Base-by-base conservation (phyloP, 2,113 vertebrate species). In the Sebastes schlegelii region DNA sequence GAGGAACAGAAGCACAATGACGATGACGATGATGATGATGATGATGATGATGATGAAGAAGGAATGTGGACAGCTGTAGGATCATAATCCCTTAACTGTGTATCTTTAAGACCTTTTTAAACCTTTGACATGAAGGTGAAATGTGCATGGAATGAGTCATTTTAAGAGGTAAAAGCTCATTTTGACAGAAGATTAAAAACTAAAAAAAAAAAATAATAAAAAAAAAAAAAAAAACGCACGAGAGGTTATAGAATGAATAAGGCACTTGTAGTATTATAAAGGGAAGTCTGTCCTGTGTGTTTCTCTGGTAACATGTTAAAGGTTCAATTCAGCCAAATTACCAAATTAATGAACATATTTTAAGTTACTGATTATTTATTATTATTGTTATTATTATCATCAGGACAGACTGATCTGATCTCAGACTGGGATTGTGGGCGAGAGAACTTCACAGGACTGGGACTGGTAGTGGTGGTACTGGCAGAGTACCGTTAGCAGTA, bases 71-170 rank as follows among this genome's bases (percentile, higher is more conserved):
- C 57, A 60, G 52, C 5, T 46, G 40, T 11, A 45, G 9, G 8
- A 72, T 61, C 7, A 19, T 46, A n/a, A 70, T 45, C 3, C 21
- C 19, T 49, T 21, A 58, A 52, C 23, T 17, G 0, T 49, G 34
- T 40, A 66, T 55, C 42, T 51, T 21, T 40, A 75, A 54, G 8
- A 45, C 26, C 3, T 67, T 17, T 70, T 13, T 21, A 13, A 71
- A 3, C 2, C 5, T 11, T 73, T 64, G 1, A 60, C 13, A 11
- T 42, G n/a, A 77, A 77, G 60, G n/a, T 87, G 74, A 91, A 88
- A 88, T 91, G 40, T 82, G 64, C 19, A 82, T 77, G 74, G 64
- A 83, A 75, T 40, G 19, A 79, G 40, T 65, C 52, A 58, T 23
- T 72, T 70, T 49, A 48, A 21, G 17, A 4, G 5, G 2, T n/a